phyloP scores from a whole-genome alignment of 2,113 vertebrate species.

The Formicarius rufipectus region DNA sequence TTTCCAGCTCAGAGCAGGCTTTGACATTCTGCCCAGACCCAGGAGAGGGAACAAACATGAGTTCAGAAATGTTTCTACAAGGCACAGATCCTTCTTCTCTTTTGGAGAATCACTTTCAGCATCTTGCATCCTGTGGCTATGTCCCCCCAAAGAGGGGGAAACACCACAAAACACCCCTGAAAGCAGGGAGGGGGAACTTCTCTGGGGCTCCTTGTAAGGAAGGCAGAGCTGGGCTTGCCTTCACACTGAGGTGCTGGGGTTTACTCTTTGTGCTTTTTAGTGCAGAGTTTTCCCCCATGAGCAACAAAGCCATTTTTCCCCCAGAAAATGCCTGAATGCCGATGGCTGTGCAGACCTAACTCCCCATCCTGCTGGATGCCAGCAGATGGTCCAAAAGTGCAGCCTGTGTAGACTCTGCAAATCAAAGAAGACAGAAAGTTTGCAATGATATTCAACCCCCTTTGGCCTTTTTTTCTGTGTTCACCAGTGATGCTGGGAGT shows the following conservation, averaged over 20 bases:
- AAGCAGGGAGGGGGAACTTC: neutral
- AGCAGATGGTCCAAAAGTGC: neutral
- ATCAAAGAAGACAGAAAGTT: neutral
- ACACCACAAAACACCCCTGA: neutral
- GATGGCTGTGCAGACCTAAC: neutral
- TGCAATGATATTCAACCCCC: neutral
- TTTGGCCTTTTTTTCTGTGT: neutral
- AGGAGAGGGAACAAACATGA: constrained; percentile 26
- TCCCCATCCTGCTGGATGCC: neutral
- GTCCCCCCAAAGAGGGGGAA: neutral
- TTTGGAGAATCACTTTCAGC: neutral
- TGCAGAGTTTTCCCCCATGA: neutral
- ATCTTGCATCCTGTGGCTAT: fast-evolving
- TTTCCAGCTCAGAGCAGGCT: constrained; percentile 62
- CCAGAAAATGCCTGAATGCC: neutral
- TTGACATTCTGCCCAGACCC: constrained; percentile 67
- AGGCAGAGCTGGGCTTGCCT: neutral
- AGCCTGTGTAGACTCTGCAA: neutral
- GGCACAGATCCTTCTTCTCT: neutral
- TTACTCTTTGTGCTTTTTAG: neutral
- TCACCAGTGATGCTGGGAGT: neutral
- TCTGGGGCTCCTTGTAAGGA: fast-evolving
- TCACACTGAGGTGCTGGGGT: fast-evolving
- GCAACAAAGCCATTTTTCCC: neutral
- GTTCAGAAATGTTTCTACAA: constrained; percentile 29